phyloP scores from a whole-genome alignment of 2,888 invertebrate species.

The Dryocosmus kuriphilus region DNA sequence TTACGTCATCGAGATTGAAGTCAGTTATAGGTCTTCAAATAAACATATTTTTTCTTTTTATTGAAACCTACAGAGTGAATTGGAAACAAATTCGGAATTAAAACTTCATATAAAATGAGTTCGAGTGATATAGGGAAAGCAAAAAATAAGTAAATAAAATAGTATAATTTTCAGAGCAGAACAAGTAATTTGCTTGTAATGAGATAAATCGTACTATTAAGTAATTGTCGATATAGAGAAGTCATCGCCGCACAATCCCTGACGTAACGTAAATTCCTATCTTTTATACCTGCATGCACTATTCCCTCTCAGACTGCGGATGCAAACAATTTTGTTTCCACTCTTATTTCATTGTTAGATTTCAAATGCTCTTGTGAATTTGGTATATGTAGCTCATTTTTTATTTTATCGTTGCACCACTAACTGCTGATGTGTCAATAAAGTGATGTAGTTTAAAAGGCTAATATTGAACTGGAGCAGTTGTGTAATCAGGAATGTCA shows the following conservation, averaged over 20 bases:
- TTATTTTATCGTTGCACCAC: neutral
- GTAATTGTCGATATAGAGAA: slow-evolving; percentile 1
- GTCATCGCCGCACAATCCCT: slow-evolving; percentile 17
- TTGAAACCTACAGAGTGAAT: neutral
- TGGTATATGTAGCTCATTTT: neutral
- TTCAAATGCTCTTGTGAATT: slow-evolving; percentile 12
- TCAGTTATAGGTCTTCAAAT: neutral
- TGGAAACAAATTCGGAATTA: neutral
- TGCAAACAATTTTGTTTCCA: slow-evolving; percentile 24
- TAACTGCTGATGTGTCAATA: neutral
- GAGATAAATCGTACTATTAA: slow-evolving; percentile 8
- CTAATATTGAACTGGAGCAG: slow-evolving; percentile 3
- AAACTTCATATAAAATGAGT: neutral
- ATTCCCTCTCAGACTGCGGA: neutral
- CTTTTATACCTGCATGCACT: neutral
- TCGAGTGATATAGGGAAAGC: neutral
- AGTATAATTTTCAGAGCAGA: neutral
- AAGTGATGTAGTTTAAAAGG: neutral
- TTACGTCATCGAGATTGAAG: slow-evolving; percentile 14
- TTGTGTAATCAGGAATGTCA: slow-evolving; percentile 15
- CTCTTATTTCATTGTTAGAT: slow-evolving; percentile 6
- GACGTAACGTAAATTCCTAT: slow-evolving; percentile 18
- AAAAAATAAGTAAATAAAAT: neutral
- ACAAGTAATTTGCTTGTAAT: neutral
- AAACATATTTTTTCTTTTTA: neutral